These are phyloP conservation scores for Berghia stephanieae DNA, from an alignment of 1,140 invertebrate genomes.

Conservation along the genomic window DNA sequence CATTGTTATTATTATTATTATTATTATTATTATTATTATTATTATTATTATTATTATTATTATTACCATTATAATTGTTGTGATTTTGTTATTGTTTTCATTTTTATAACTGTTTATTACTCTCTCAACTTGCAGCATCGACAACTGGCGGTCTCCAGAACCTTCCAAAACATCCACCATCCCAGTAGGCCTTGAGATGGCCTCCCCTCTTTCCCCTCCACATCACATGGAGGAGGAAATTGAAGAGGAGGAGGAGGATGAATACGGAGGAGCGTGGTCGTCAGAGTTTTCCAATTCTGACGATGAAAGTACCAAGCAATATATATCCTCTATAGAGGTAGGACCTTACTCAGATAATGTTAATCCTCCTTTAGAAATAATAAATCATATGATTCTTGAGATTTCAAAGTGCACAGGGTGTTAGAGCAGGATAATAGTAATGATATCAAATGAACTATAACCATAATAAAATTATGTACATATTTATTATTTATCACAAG, in stretches of 20 bases:
- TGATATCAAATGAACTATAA: too few species aligned
- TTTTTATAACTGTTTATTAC: conserved; percentile 5
- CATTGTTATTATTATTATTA: too few species aligned
- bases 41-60: too few species aligned
- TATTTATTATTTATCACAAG: too few species aligned
- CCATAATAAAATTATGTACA: too few species aligned
- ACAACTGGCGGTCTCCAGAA: conserved; percentile 50
- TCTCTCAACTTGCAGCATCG: conserved; percentile 22
- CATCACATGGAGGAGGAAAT: conserved; percentile 42
- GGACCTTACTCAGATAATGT: too few species aligned
- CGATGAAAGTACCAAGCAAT: conserved; percentile 50
- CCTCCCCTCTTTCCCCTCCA: conserved; percentile 40
- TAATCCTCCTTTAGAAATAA: too few species aligned
- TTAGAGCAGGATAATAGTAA: too few species aligned
- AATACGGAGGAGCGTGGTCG: conserved; percentile 67
- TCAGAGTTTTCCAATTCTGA: conserved; percentile 67
- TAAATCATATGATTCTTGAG: too few species aligned
- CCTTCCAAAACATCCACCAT: conserved; percentile 40
- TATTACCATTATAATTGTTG: too few species aligned
- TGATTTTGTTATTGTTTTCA: not conserved
- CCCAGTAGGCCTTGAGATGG: conserved; percentile 54
- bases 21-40: too few species aligned
- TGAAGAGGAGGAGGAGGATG: conserved; percentile 40
- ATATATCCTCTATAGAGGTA: conserved; percentile 57
- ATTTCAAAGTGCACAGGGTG: too few species aligned